Evolutionary conservation across 2,797 vertebrate species (phyloP).

Genomic region (Sebastes matsubarae): DNA sequence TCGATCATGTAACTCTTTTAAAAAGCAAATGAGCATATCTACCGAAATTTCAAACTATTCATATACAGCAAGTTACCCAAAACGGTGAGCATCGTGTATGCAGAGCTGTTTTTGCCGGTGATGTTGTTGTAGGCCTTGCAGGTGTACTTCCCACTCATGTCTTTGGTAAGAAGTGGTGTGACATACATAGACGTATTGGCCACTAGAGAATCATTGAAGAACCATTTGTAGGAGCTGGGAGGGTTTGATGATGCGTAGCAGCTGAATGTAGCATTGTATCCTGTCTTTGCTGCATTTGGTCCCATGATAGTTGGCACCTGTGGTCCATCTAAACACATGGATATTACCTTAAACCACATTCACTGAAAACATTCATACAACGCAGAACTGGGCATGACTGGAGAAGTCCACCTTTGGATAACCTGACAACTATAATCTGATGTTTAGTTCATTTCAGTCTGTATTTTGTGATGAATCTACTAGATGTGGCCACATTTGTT

Average conservation of each 20-base stretch:
- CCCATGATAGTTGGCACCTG: slow-evolving; percentile 23
- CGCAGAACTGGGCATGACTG: not conserved
- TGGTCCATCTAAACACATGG: slow-evolving; percentile 62
- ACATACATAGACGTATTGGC: slow-evolving; percentile 27
- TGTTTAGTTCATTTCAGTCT: not conserved
- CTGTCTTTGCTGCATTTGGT: not conserved
- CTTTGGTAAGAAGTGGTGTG: slow-evolving; percentile 16
- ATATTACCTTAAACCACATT: not conserved
- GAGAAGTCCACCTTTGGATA: not conserved
- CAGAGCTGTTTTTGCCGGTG: slow-evolving; percentile 38
- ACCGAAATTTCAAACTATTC: no score
- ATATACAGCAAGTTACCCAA: slow-evolving; percentile 22
- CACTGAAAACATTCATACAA: not conserved
- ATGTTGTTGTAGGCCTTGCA: slow-evolving; percentile 53
- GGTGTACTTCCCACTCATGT: slow-evolving; percentile 34
- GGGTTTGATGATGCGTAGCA: slow-evolving; percentile 64
- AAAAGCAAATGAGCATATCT: no score
- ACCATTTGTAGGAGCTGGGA: slow-evolving; percentile 55
- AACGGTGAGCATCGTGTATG: slow-evolving; percentile 32
- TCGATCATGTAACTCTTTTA: no score
- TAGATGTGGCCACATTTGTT: not conserved
- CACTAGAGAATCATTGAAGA: slow-evolving; percentile 31
- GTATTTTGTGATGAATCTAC: not conserved
- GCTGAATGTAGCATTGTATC: slow-evolving; percentile 27
- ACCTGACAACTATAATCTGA: not conserved